These are phyloP conservation scores for Geodia barretti DNA, from an alignment of 37 sponge, comb jelly and placozoan genomes.

Conservation along the genomic window DNA sequence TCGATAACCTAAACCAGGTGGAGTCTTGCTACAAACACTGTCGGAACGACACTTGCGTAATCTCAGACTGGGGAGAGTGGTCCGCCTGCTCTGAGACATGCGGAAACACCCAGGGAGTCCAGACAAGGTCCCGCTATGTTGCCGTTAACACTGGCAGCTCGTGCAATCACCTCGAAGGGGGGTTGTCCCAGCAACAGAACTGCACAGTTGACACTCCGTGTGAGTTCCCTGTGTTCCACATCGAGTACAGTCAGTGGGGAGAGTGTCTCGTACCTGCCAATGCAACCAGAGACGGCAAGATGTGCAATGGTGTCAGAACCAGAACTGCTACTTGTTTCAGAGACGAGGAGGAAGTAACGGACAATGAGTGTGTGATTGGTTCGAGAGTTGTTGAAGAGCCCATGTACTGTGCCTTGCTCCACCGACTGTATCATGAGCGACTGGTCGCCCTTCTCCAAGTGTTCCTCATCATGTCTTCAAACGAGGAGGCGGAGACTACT, in stretches of 20 bases:
- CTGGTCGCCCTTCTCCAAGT: slow-evolving; percentile 27
- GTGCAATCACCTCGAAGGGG: slow-evolving; percentile 7
- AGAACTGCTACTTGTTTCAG: slow-evolving; percentile 19
- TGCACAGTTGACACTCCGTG: slow-evolving; percentile 8
- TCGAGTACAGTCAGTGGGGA: slow-evolving; percentile 15
- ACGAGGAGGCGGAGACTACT: slow-evolving; percentile 16
- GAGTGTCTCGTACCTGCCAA: neutral
- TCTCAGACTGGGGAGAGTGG: slow-evolving; percentile 46
- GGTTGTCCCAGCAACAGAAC: neutral
- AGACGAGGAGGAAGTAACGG: neutral
- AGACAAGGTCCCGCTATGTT: slow-evolving; percentile 3
- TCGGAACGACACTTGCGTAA: slow-evolving; percentile 20
- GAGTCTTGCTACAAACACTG: slow-evolving; percentile 14
- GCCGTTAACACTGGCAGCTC: neutral
- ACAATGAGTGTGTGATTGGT: slow-evolving; percentile 7
- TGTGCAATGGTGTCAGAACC: slow-evolving; percentile 1
- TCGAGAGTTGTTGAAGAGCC: neutral
- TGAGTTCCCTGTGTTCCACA: neutral
- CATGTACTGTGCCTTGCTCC: slow-evolving; percentile 30
- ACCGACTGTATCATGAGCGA: slow-evolving; percentile 14
- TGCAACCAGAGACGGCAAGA: neutral
- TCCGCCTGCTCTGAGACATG: slow-evolving; percentile 23
- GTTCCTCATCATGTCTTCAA: neutral
- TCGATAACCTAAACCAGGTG: neutral
- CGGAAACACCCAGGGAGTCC: neutral